These are phyloP conservation scores for Plectrocnemia conspersa DNA, from an alignment of 1,140 invertebrate genomes.

Conservation along the genomic window DNA sequence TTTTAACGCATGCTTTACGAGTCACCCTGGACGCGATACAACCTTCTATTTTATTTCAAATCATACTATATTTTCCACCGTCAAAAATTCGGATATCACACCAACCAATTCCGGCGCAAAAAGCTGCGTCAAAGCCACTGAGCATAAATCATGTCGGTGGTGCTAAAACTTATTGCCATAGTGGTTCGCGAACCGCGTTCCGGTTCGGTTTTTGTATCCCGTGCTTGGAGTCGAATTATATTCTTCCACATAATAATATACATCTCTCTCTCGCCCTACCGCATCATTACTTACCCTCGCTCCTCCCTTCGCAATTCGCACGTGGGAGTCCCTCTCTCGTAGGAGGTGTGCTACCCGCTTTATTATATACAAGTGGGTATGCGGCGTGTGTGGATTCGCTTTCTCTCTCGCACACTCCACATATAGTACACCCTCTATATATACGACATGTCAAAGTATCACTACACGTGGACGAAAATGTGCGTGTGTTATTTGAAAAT, in stretches of 20 bases:
- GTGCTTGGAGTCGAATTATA: slow-evolving; percentile 30
- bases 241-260: slow-evolving; percentile 34
- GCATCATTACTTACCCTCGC: slow-evolving; percentile 29
- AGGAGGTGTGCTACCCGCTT: slow-evolving; percentile 1
- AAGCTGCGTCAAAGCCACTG: not conserved
- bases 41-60: no score
- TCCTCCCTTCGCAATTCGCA: slow-evolving; percentile 6
- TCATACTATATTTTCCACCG: no score
- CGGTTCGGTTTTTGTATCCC: slow-evolving; percentile 4
- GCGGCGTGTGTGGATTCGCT: not conserved
- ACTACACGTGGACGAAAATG: no score
- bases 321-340: not conserved
- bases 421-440: no score
- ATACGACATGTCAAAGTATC: no score
- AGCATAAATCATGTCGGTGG: not conserved
- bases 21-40: no score
- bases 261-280: slow-evolving; percentile 26
- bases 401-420: not conserved
- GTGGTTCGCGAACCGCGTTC: not conserved
- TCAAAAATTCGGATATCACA: no score
- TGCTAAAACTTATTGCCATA: slow-evolving; percentile 1
- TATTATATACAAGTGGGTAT: not conserved
- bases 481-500: no score
- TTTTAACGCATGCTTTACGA: no score
- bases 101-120: no score